A percentile compares a stretch with the other conserved stretches of the same genome.
phyloP scores from a whole-genome alignment of 2,888 invertebrate genomes.

The Rhamnusium bicolor region DNA sequence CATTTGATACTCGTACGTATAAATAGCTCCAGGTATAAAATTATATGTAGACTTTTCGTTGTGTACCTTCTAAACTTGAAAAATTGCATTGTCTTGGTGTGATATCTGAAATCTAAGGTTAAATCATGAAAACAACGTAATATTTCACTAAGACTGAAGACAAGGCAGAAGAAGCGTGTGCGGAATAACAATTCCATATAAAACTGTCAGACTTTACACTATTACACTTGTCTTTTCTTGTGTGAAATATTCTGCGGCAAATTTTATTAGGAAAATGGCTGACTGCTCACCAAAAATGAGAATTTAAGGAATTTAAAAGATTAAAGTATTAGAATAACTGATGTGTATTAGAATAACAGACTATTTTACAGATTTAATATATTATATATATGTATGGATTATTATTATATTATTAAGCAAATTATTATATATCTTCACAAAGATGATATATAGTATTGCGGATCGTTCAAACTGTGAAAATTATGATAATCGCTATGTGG shows the following conservation, averaged over 20 bases:
- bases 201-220: slow-evolving; percentile 44
- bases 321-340: too few relatives aligned
- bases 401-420: too few relatives aligned
- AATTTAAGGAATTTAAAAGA: too few relatives aligned
- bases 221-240: slow-evolving; percentile 37
- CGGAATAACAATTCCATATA: slow-evolving; percentile 47
- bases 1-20: neutral
- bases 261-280: slow-evolving; percentile 34
- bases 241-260: slow-evolving; percentile 36
- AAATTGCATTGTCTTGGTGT: slow-evolving; percentile 29
- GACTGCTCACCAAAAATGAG: too few relatives aligned
- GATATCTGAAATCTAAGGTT: slow-evolving; percentile 29
- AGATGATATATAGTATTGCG: too few relatives aligned
- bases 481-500: too few relatives aligned
- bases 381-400: too few relatives aligned
- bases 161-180: slow-evolving; percentile 35
- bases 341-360: too few relatives aligned
- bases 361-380: too few relatives aligned
- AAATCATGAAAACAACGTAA: slow-evolving; percentile 41
- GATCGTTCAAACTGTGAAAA: too few relatives aligned
- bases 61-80: slow-evolving; percentile 23
- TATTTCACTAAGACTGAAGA: slow-evolving; percentile 37
- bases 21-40: neutral
- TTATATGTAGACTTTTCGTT: slow-evolving; percentile 3
- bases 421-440: too few relatives aligned